phyloP scores from a whole-genome alignment of 1,140 invertebrate genomes.

The Steinernema khuongi region DNA sequence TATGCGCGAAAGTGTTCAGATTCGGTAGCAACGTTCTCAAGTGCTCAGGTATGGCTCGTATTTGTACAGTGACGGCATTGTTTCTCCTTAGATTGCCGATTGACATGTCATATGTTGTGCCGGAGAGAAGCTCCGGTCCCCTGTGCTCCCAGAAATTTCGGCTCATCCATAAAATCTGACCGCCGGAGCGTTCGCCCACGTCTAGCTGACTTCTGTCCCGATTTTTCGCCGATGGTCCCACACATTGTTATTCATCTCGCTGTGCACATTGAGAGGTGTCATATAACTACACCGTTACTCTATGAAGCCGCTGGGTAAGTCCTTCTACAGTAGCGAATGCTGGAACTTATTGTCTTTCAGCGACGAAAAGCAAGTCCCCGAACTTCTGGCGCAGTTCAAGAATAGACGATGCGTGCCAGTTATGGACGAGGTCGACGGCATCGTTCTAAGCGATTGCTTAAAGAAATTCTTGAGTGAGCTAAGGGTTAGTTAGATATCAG shows the following conservation, averaged over 20 bases:
- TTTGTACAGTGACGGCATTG: not conserved
- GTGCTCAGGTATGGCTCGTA: not conserved
- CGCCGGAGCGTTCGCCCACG: not conserved
- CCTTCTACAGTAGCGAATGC: not conserved
- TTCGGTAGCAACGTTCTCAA: not conserved
- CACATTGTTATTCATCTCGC: not conserved
- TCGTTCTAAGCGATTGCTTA: not conserved
- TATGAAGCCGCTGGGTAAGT: not conserved
- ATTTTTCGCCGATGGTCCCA: not conserved
- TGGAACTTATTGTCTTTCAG: not conserved
- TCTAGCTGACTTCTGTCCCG: not conserved
- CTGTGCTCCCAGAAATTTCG: not conserved
- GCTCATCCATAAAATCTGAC: not conserved
- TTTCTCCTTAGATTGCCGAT: not conserved
- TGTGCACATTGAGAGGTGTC: not conserved
- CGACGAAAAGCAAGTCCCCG: not conserved
- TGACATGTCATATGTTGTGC: not conserved
- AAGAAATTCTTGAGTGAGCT: not conserved
- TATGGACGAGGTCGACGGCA: not conserved
- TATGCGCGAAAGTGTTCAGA: not conserved
- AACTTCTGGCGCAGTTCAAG: not conserved
- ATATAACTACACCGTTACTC: not conserved
- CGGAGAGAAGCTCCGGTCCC: not conserved
- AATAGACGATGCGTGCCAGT: not conserved
- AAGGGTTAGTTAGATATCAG: not conserved